A percentile compares a stretch with the other conserved stretches of the same genome.
Evolutionary conservation across 53 echinoderm and acorn worm genomes (phyloP).

Genomic region (Mesocentrotus franciscanus): DNA sequence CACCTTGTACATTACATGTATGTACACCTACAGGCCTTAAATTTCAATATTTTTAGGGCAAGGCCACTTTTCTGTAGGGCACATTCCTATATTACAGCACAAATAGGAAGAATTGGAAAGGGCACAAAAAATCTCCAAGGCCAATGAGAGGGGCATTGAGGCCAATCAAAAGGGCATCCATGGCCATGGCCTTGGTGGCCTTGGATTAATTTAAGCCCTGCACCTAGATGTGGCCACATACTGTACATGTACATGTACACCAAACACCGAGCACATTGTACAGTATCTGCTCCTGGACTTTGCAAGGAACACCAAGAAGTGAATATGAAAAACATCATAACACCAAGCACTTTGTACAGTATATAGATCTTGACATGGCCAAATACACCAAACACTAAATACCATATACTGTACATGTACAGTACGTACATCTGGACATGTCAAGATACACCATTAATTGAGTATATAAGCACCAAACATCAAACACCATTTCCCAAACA

Average conservation of each 20-base stretch:
- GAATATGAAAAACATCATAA: neutral
- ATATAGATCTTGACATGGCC: slow-evolving; percentile 72
- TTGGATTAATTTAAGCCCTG: too few relatives aligned
- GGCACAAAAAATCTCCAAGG: too few relatives aligned
- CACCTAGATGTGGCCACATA: slow-evolving; percentile 81
- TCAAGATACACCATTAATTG: slow-evolving; percentile 89
- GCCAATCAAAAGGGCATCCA: too few relatives aligned
- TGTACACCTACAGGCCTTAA: too few relatives aligned
- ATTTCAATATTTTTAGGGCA: too few relatives aligned
- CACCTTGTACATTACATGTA: slow-evolving; percentile 66
- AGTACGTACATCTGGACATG: slow-evolving; percentile 85
- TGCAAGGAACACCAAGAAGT: slow-evolving; percentile 91
- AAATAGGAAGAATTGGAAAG: too few relatives aligned
- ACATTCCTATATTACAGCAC: too few relatives aligned
- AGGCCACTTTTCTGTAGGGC: too few relatives aligned
- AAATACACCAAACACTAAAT: slow-evolving; percentile 31
- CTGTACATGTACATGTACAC: slow-evolving; percentile 59
- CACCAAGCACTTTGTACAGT: slow-evolving; percentile 73
- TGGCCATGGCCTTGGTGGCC: too few relatives aligned
- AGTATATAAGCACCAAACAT: slow-evolving; percentile 25
- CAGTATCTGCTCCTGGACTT: slow-evolving; percentile 80
- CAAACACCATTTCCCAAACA: slow-evolving; percentile 62
- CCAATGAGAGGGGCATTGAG: too few relatives aligned
- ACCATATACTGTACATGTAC: slow-evolving; percentile 68
- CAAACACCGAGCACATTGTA: slow-evolving; percentile 77